phyloP scores from a whole-genome alignment of 2,888 invertebrate genomes.

The Eudasyphora cyanicolor region DNA sequence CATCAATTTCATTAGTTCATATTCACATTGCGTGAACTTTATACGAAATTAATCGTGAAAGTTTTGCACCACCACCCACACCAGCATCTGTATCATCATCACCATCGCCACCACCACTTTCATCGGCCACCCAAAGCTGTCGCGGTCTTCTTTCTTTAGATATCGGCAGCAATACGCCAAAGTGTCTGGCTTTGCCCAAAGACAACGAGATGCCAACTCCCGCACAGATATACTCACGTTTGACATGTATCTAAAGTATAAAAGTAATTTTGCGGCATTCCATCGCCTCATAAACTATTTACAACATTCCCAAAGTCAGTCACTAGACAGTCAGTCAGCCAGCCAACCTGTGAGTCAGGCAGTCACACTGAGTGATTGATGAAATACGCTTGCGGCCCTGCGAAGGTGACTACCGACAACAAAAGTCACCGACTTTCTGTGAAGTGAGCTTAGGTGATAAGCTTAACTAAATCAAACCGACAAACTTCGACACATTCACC shows the following conservation, averaged over 20 bases:
- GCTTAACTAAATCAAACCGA: slow-evolving; percentile 34
- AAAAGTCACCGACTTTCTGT: slow-evolving; percentile 42
- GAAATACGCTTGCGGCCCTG: slow-evolving; percentile 67
- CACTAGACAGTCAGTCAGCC: not conserved
- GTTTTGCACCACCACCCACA: slow-evolving; percentile 52
- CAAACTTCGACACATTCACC: slow-evolving; percentile 13
- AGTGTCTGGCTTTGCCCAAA: slow-evolving; percentile 15
- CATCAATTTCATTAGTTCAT: slow-evolving; percentile 48
- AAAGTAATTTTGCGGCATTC: slow-evolving; percentile 70
- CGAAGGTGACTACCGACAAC: slow-evolving; percentile 46
- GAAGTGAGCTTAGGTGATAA: slow-evolving; percentile 50
- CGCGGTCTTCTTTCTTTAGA: slow-evolving; percentile 12
- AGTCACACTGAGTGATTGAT: slow-evolving; percentile 68
- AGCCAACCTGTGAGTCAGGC: not conserved
- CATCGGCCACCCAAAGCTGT: not conserved
- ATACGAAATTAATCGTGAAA: slow-evolving; percentile 69
- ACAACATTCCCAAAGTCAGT: slow-evolving; percentile 61
- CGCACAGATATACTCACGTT: slow-evolving; percentile 30
- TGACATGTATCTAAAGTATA: slow-evolving; percentile 64
- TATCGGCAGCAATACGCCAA: slow-evolving; percentile 15
- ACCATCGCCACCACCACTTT: no score
- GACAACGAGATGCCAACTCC: not conserved
- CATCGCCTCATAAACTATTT: slow-evolving; percentile 70
- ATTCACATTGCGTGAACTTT: slow-evolving; percentile 57
- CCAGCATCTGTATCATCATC: no score